Base-by-base conservation (phyloP, 2,797 vertebrate genomes). In the Propithecus perrieri region DNA sequence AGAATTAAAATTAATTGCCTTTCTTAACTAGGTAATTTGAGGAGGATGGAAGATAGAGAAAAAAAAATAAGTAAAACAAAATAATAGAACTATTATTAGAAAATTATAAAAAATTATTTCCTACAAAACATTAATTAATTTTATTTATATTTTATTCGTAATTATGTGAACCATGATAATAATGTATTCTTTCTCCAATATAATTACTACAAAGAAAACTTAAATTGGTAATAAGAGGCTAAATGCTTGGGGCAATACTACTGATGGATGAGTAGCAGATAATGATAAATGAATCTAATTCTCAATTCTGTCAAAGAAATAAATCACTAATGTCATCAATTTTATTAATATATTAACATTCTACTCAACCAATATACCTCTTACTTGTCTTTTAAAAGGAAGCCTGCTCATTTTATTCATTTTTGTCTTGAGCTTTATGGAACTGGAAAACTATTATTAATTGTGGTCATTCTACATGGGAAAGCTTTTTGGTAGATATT, bases 261-360 rank as follows among this genome's bases (percentile, higher is more conserved):
- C 41, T 95, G 91, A 97, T 96, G 46, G 18, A 67, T 96, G 96
- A 94, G 94, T 91, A 89, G 3, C 15, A 10, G 8, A 89, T 97
- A 93, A 96, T 98, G 96, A 98, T 97, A 98, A 97, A 98, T 98
- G 94, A 96, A 97, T 81, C 97, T 96, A 89, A 43, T 96, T 95
- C 89, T 96, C 59, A 96, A 75, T 95, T 98, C 96, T 97, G 96
- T 94, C 96, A 92, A 97, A 0, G 85, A 91, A 96, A 97, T 97
- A 97, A 97, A 97, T 98, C 97, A 97, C 22, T 61, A 96, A 97
- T 75, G 24, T 28, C 96, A 95, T 97, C 94, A 97, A 88, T 97
- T 65, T 72, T 83, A 96, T 97, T 91, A 95, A 65, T 96, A 93
- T 59, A 85, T 95, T 97, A 97, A 92, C 24, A 7, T 92, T 95